Evolutionary conservation across 2,797 vertebrate genomes (phyloP), one percentile per base, ranked within the genome.

Genomic region (Rhynchotus rufescens): DNA sequence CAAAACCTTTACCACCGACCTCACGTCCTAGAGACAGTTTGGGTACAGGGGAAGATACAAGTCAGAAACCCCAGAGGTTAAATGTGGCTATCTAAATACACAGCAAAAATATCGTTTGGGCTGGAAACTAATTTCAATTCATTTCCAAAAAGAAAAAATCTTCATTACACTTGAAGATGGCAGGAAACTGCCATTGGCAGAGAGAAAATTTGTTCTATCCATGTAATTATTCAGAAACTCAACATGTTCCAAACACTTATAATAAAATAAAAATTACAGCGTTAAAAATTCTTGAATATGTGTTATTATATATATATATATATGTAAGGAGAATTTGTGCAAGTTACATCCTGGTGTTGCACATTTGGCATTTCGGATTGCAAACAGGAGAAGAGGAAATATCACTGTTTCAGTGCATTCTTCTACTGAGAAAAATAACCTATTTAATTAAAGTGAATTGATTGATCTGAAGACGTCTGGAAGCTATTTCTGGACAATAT

Each of bases 401-500:
- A 80, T 34, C 49, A 47, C 42, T 79, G 6, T 56, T 77, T 75
- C 42, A 69, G 49, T 54, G 6, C 11, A 52, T 74, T 82, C 20
- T 83, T 93, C 75, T 84, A 76, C 32, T 81, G 72, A 93, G 57
- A 75, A 92, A 93, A 93, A 88, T 28, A 74, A 75, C 40, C 38
- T 84, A 71, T 69, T 92, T 88, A 91, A 85, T 73, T 90, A 76
- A 78, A 87, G 47, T 26, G 64, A 92, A 92, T 36, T 83, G 47
- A 67, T 64, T 93, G 62, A 92, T 79, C 67, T 79, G 71, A 90
- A 78, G 57, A 60, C 26, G 26, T 85, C 79, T 93, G 78, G 57
- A 87, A 94, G 72, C 52, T 88, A 80, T 67, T 94, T 69, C 72
- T 94, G 84, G 85, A 79, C 77, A 91, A 81, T 57, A 75, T 7